These are phyloP conservation scores for Saccostrea echinata DNA, from an alignment of 1,140 invertebrate species.

Conservation along the genomic window DNA sequence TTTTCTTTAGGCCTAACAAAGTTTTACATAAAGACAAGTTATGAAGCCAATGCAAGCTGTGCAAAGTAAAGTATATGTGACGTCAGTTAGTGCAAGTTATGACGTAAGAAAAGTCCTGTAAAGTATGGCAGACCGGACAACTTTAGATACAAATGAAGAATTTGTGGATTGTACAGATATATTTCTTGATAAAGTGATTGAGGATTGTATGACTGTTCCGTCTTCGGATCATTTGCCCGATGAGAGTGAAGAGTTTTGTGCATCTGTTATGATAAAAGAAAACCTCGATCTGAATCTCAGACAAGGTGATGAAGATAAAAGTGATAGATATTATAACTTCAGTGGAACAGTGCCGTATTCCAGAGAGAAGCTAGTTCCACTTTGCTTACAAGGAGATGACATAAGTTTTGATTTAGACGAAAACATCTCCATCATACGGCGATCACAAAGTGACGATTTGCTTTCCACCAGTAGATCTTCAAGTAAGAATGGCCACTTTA, in stretches of 20 bases:
- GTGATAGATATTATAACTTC: background rate
- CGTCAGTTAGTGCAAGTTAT: background rate
- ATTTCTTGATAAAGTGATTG: conserved; percentile 5
- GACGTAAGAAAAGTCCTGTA: background rate
- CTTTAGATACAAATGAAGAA: background rate
- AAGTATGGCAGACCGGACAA: background rate
- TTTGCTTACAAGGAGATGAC: background rate
- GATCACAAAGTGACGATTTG: conserved; percentile 19
- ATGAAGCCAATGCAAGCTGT: too few species aligned
- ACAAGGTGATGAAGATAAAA: background rate
- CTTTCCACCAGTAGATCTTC: background rate
- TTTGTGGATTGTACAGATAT: conserved; percentile 5
- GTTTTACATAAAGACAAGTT: too few species aligned
- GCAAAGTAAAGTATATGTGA: background rate
- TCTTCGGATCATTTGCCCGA: background rate
- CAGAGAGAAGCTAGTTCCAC: background rate
- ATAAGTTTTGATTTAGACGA: conserved; percentile 1
- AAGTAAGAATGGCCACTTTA: background rate
- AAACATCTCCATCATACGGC: conserved; percentile 1
- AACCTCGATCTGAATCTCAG: background rate
- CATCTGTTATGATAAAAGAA: background rate
- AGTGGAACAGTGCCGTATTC: background rate
- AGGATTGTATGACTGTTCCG: background rate
- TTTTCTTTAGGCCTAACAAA: too few species aligned
- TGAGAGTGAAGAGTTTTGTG: background rate